A percentile compares a stretch with the other conserved stretches of the same genome.
Evolutionary conservation across 2,888 invertebrate genomes (phyloP).

Genomic region (Megamerina dolium): DNA sequence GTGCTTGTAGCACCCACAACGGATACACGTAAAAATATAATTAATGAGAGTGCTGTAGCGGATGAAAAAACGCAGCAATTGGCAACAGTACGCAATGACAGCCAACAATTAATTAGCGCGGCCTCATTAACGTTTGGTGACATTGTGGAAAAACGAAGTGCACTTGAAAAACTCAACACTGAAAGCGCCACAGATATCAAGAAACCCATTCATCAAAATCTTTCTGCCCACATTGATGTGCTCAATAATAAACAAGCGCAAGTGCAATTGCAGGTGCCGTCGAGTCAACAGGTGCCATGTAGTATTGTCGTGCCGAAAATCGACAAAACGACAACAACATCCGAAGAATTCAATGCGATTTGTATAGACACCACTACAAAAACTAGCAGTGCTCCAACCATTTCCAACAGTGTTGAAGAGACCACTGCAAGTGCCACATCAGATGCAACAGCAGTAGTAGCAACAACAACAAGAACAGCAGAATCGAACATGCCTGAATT

Average conservation of each 20-base stretch:
- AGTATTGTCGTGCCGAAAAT: constrained; percentile 16
- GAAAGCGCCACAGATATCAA: constrained; percentile 24
- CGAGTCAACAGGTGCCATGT: constrained; percentile 24
- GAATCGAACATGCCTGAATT: constrained; percentile 35
- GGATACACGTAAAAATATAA: no score
- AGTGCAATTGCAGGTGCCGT: constrained; percentile 9
- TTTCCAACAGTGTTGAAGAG: constrained; percentile 20
- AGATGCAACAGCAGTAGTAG: constrained; percentile 7
- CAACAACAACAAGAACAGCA: constrained; percentile 8
- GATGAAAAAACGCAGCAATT: no score
- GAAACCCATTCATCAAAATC: constrained; percentile 33
- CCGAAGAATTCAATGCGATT: constrained; percentile 11
- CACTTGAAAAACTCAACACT: no score
- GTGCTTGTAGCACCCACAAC: no score
- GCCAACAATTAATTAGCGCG: no score
- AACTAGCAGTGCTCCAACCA: constrained; percentile 19
- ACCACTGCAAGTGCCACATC: constrained; percentile 13
- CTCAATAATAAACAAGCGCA: constrained; percentile 1
- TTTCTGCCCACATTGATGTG: no score
- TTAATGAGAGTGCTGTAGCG: no score
- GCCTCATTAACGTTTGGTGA: no score
- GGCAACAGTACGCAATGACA: no score
- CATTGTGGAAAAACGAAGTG: no score
- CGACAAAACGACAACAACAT: constrained; percentile 25
- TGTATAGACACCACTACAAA: constrained; percentile 21